phyloP scores from a whole-genome alignment of 1,140 invertebrate species.

The Lordiphosa mommai region DNA sequence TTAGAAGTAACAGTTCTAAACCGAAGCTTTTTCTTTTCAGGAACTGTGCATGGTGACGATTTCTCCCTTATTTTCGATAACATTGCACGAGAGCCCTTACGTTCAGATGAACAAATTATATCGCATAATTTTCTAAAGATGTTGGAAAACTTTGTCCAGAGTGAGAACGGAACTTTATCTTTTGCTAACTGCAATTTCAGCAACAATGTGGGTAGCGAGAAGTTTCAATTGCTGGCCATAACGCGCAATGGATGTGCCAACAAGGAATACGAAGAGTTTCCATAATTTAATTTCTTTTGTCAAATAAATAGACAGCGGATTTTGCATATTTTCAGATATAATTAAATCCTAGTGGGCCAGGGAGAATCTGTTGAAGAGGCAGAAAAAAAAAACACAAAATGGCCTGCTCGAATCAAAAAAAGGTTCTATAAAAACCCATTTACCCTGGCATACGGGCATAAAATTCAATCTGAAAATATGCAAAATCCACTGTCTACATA shows the following conservation, averaged over 20 bases:
- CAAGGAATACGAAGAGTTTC: slow-evolving; percentile 14
- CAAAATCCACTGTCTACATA: too few species aligned
- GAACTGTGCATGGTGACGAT: slow-evolving; percentile 57
- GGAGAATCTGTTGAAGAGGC: too few species aligned
- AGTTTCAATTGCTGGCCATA: slow-evolving; percentile 15
- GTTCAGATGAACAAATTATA: slow-evolving; percentile 32
- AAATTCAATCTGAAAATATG: too few species aligned
- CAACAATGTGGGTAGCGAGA: slow-evolving; percentile 16
- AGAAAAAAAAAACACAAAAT: too few species aligned
- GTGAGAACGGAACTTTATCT: not conserved
- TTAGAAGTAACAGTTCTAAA: not conserved
- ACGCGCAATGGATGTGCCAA: slow-evolving; percentile 9
- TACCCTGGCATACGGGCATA: too few species aligned
- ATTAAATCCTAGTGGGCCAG: too few species aligned
- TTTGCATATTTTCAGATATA: too few species aligned
- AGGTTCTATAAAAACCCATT: too few species aligned
- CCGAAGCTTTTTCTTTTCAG: slow-evolving; percentile 1
- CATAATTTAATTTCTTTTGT: too few species aligned
- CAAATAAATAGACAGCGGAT: too few species aligned
- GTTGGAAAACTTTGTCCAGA: slow-evolving; percentile 36
- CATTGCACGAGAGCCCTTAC: not conserved
- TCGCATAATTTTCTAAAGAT: slow-evolving; percentile 46
- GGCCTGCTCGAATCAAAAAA: too few species aligned
- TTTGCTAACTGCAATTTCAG: slow-evolving; percentile 13
- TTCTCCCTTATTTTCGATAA: slow-evolving; percentile 43